Evolutionary conservation across 2,113 vertebrate genomes (phyloP).

Genomic region (human (Homo sapiens)): GRCh38 chr9:134689501-134690000

Average conservation of each 20-base stretch:
- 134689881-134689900: neutral
- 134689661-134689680: neutral
- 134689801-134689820: accelerated
- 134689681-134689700: neutral
- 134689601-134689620: accelerated
- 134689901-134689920: neutral
- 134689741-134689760: neutral
- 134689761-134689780: neutral
- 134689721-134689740: neutral
- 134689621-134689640: neutral
- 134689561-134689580: accelerated
- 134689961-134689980: accelerated
- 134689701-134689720: neutral
- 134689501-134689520: accelerated
- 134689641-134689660: neutral
- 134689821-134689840: neutral
- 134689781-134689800: accelerated
- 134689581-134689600: neutral
- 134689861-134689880: neutral
- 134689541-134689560: accelerated
- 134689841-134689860: accelerated
- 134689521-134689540: neutral
- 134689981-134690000: too few relatives aligned
- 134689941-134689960: neutral
- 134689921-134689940: neutral